phyloP scores from a whole-genome alignment of 2,113 vertebrate species.

The Onychorhynchus coronatus region DNA sequence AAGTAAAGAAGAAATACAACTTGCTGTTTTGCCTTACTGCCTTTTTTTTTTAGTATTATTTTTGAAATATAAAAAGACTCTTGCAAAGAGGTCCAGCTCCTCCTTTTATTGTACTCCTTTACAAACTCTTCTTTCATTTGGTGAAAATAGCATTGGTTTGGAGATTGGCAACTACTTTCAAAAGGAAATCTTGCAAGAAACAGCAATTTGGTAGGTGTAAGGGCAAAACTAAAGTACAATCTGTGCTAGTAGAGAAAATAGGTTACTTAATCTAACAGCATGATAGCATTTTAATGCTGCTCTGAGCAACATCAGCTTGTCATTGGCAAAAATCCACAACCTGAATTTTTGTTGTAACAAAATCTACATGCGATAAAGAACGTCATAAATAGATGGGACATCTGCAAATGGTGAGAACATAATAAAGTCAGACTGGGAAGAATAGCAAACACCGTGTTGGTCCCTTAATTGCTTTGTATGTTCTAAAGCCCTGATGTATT shows the following conservation, averaged over 20 bases:
- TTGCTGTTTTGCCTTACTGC: not conserved
- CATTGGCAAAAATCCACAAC: slow-evolving; percentile 47
- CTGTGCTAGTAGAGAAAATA: slow-evolving; percentile 51
- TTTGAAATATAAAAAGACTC: not conserved
- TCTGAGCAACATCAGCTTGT: slow-evolving; percentile 58
- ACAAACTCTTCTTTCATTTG: not conserved
- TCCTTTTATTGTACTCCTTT: not conserved
- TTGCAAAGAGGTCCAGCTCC: not conserved
- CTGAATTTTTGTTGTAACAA: slow-evolving; percentile 44
- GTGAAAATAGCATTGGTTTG: not conserved
- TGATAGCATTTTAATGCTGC: slow-evolving; percentile 56
- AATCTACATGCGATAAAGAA: not conserved
- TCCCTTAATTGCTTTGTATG: not conserved
- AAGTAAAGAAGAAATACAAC: not conserved
- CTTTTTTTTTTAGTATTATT: not conserved
- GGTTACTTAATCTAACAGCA: slow-evolving; percentile 57
- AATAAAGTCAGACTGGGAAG: not conserved
- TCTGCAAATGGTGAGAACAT: not conserved
- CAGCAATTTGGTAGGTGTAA: slow-evolving; percentile 40
- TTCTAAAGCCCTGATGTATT: not conserved
- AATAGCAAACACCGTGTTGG: not conserved
- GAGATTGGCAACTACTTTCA: not conserved
- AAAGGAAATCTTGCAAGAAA: slow-evolving; percentile 36
- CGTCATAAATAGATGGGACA: not conserved
- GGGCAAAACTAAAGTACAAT: slow-evolving; percentile 38